phyloP scores from a whole-genome alignment of 1,140 invertebrate genomes.

The Lepidotrigona ventralis region DNA sequence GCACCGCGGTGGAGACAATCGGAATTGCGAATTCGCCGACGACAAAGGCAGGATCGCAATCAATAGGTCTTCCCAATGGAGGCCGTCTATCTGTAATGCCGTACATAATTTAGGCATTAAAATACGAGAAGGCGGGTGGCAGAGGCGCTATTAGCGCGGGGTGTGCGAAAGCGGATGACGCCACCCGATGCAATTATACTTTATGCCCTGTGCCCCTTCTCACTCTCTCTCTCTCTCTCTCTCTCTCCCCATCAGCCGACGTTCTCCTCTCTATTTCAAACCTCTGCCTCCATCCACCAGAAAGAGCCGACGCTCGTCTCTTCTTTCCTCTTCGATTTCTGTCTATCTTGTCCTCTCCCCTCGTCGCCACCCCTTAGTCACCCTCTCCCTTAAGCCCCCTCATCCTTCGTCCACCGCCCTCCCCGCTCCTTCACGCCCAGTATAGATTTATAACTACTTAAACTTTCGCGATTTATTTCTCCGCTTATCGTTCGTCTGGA shows the following conservation, averaged over 20 bases:
- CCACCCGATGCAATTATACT: conserved; percentile 80
- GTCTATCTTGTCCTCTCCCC: conserved; percentile 55
- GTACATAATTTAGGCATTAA: conserved; percentile 80
- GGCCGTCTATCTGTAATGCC: conserved; percentile 72
- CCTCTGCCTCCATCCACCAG: conserved; percentile 42
- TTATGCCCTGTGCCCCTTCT: conserved; percentile 78
- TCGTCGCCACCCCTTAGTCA: background rate
- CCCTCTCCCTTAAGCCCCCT: background rate
- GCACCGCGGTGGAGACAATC: conserved; percentile 19
- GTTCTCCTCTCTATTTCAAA: conserved; percentile 57
- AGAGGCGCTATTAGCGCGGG: conserved; percentile 73
- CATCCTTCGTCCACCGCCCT: conserved; percentile 10
- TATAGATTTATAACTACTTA: conserved; percentile 81
- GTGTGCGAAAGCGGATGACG: conserved; percentile 74
- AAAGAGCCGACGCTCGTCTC: conserved; percentile 26
- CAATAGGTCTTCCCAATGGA: conserved; percentile 49
- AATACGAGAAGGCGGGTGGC: conserved; percentile 72
- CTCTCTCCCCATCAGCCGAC: background rate
- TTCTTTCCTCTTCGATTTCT: conserved; percentile 57
- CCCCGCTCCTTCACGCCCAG: conserved; percentile 59
- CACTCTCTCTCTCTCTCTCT: conserved; percentile 32
- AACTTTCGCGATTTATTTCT: conserved; percentile 80
- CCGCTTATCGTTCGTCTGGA: conserved; percentile 78
- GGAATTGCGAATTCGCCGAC: conserved; percentile 30
- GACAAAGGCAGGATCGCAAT: conserved; percentile 51